Conservation (phyloP, 2,797 vertebrate species). For the Tenualosa thibaudeaui region DNA sequence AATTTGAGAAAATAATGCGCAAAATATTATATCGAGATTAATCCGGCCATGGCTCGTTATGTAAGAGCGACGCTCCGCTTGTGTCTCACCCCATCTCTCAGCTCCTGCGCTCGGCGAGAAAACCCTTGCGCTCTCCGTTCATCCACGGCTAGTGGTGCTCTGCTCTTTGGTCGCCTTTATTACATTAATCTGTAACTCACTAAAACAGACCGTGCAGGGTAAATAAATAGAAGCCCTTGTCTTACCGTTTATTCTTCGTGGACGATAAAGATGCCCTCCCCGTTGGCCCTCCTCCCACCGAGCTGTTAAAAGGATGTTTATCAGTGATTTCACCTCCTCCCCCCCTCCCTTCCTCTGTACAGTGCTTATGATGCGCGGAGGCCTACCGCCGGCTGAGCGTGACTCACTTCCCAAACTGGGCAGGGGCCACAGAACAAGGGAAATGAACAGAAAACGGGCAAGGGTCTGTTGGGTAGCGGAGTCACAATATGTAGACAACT, state of each 20-base stretch:
- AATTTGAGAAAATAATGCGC: background rate
- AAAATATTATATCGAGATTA: background rate
- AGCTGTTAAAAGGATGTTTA: conserved; percentile 62
- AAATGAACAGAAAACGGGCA: conserved; percentile 7
- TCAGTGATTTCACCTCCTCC: conserved; percentile 47
- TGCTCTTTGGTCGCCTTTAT: conserved; percentile 35
- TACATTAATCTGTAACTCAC: conserved; percentile 50
- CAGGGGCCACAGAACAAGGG: conserved; percentile 48
- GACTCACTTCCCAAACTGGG: conserved; percentile 72
- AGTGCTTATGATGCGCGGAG: conserved; percentile 41
- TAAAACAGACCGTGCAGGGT: conserved; percentile 30
- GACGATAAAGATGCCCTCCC: conserved; percentile 65
- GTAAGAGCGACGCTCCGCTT: conserved; percentile 55
- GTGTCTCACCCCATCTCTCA: conserved; percentile 74
- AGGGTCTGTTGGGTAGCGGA: background rate
- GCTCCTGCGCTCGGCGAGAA: conserved; percentile 47
- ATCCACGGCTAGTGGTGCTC: conserved; percentile 30
- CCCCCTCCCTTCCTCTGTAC: conserved; percentile 52
- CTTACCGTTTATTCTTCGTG: conserved; percentile 67
- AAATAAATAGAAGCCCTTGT: conserved; percentile 48
- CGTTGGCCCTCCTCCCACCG: conserved; percentile 52
- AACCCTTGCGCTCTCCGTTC: conserved; percentile 18
- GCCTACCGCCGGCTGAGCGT: conserved; percentile 13
- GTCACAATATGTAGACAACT: background rate
- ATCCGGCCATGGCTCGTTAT: conserved; percentile 49